Evolutionary conservation across 2,888 invertebrate genomes (phyloP), one percentile per base, ranked within the genome.

Genomic region (Melanostoma mellinum): DNA sequence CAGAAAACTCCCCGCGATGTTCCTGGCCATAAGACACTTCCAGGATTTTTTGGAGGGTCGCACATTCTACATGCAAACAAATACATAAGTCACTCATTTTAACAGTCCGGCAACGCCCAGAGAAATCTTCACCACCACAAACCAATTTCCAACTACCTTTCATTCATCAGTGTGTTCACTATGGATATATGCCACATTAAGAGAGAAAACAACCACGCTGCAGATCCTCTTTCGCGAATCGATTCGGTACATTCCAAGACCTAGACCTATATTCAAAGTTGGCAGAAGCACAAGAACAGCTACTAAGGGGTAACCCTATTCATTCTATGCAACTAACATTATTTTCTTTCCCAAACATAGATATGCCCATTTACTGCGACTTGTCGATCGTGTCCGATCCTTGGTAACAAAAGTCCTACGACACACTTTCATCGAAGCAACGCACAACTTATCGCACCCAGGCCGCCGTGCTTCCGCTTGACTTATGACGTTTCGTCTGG

Each of bases 1-100:
- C 76, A 56, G 90, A 4, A 90, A 91, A 85, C 87, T 92, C 0
- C 85, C 90, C 4, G 90, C 89, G 0, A 88, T 90, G 2, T 91
- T 90, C 68, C 77, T 87, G 36, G 88, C 89, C 0, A 86, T 91
- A 0, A 87, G 87, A 50, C 86, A 86, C 69, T 87, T 86, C 68
- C 82, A 77, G 48, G 86, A 87, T 74, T 86, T 86, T 80, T 30
- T 86, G 5, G 86, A 87, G 52, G 86, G 82, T 0, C 65, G 86
- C 52, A 10, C 58, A 35, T 86, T 76, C 48, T 72, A 79, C 32
- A 76, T 86, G 6, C 85, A 76, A 40, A 85, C 86, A 3, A 86
- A 86, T 48, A n/a, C 87, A 86, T 61, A 87, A 86, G 55, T 85
- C 86, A 5, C 46, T 86, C 5, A 75, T 89, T 91, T n/a, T n/a